A percentile compares a stretch with the other conserved stretches of the same genome.
These are phyloP conservation scores for Prolemur simus DNA, from an alignment of 2,113 vertebrate genomes.

Conservation along the genomic window DNA sequence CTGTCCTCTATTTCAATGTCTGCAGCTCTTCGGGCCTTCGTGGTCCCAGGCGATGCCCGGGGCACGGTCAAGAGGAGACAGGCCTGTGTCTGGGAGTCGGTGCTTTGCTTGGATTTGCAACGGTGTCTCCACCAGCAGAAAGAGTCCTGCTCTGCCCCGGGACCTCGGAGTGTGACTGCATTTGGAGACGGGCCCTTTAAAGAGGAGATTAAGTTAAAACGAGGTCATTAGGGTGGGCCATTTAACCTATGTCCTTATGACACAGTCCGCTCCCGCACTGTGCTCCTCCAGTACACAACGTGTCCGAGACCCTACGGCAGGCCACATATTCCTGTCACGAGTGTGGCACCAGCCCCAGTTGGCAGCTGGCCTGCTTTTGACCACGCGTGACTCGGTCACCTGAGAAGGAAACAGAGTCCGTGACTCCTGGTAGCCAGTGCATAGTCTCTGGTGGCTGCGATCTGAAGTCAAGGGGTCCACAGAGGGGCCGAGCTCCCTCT, in stretches of 20 bases:
- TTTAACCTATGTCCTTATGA: neutral
- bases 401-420: no score
- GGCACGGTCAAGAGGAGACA: neutral
- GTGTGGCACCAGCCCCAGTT: neutral
- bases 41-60: fast-evolving
- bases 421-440: neutral
- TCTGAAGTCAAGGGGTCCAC: neutral
- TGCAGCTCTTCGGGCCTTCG: neutral
- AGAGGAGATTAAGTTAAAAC: neutral
- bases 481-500: neutral
- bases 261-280: neutral
- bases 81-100: neutral
- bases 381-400: fast-evolving
- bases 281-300: neutral
- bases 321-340: fast-evolving
- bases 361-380: fast-evolving
- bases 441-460: neutral
- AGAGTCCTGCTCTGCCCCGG: no score
- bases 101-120: fast-evolving
- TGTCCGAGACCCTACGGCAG: fast-evolving
- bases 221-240: neutral
- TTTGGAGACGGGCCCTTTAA: no score
- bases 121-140: fast-evolving
- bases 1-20: neutral
- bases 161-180: neutral